Evolutionary conservation across 1,140 invertebrate genomes (phyloP), one percentile per base, ranked within the genome.

Genomic region (Ips typographus): DNA sequence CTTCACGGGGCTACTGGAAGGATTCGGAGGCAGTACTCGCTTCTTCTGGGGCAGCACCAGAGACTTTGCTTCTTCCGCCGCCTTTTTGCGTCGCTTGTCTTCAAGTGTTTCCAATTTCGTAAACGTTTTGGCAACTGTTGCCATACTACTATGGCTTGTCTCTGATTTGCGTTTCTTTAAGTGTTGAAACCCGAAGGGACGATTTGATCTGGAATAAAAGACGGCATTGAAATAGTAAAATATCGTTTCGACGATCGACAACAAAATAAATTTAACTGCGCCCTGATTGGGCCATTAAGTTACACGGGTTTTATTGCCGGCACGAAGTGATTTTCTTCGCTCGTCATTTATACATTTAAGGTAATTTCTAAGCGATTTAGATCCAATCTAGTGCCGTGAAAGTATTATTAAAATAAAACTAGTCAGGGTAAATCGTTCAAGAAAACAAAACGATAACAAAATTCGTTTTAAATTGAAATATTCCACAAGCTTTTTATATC

Each of bases 41-140:
- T 89, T 87, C 77, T 90, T 87, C 71, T 89, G 87, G 2, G 87
- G 86, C 68, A 88, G 71, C 1, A 84, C 70, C 68, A 83, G 68
- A 43, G 78, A 78, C 74, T 85, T 85, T 51, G 81, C 69, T 61
- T 82, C 80, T 40, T 79, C 78, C n/a, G 75, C 72, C 3, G 78
- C 78, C 81, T 85, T 85, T 74, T 83, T 82, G 47, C 84, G 78
- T 55, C 84, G 80, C 73, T 85, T 85, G 39, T 79, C 78, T 58
- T 80, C 78, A 36, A 65, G 62, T 8, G 75, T 70, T 71, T 84
- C 83, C 77, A 83, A 40, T 70, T 78, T 84, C 39, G 68, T 71
- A 52, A 74, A 76, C 7, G 52, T 82, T 79, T 80, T 84, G 76
- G 63, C 74, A 68, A 72, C 76, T 66, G 72, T 71, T 38, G 77